Evolutionary conservation across 1,140 invertebrate species (phyloP).

Genomic region (Trypoxylus dichotomus): DNA sequence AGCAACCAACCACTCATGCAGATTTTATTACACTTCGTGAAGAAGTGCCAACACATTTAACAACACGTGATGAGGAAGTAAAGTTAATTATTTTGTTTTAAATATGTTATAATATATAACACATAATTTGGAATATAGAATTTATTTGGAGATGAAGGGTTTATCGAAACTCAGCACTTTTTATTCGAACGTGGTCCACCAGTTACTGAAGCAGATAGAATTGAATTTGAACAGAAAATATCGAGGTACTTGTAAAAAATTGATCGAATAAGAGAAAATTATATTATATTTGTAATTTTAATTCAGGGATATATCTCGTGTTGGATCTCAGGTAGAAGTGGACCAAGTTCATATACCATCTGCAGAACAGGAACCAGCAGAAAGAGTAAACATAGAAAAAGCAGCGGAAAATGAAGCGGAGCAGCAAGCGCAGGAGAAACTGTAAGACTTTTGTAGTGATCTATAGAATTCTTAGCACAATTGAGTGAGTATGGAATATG

Average conservation of each 20-base stretch:
- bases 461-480: too few species aligned
- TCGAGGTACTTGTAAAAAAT: not conserved
- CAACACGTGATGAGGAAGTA: not conserved
- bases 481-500: too few species aligned
- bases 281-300: not conserved
- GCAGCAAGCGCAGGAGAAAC: not conserved
- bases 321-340: not conserved
- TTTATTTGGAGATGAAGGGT: not conserved
- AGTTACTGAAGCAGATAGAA: not conserved
- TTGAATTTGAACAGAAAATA: not conserved
- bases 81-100: not conserved
- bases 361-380: not conserved
- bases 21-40: conserved; percentile 1
- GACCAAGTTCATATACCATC: not conserved
- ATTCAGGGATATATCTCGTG: not conserved
- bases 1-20: not conserved
- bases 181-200: too few species aligned
- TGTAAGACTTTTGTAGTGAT: too few species aligned
- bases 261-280: not conserved
- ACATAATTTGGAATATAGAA: not conserved
- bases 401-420: not conserved
- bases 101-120: not conserved
- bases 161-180: not conserved
- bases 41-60: not conserved
- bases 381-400: not conserved